Base-by-base conservation (phyloP, 2,113 vertebrate genomes). In the Hippolais icterina region DNA sequence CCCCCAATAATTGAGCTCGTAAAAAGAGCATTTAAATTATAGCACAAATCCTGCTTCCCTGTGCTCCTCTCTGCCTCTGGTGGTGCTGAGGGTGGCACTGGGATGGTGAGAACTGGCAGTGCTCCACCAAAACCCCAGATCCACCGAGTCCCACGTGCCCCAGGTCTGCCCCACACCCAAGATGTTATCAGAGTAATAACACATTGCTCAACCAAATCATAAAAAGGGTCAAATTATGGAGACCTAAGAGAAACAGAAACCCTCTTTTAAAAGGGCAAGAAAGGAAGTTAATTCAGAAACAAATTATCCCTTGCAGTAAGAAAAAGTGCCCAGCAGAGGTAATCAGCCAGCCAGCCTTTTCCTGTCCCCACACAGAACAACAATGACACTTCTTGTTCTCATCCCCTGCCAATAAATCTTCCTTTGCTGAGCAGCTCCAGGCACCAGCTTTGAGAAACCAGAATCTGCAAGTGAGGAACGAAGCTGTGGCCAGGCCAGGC, bases 301-400 rank as follows among this genome's bases (percentile, higher is more conserved):
- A 96, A 95, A 85, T 88, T 79, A 94, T 89, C 74, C 93, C 87
- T 76, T 92, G 92, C 90, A 95, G 79, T 93, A 96, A 82, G 96
- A 83, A 95, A 70, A 89, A 79, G 91, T 50, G 83, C 88, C 82
- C 83, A 89, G 86, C 81, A 96, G 93, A 93, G 92, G 96, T 92
- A 93, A 96, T 94, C 88, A 95, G 92, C 83, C 82, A 81, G 76
- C 68, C 92, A 96, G 86, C 85, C 85, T 95, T 87, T 92, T 96
- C 93, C 94, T 95, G 86, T 93, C 94, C 88, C 27, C 10, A 39
- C 56, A 41, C 57, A 86, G 37, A 86, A 68, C n/a, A 90, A 93
- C 75, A 91, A 66, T 41, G 94, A 93, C 93, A 94, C 89, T 95
- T 83, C 88, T 94, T 85, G 75, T 95, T 93, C 96, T 90, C 83